Conservation (phyloP, 1,140 invertebrate species). For the Drosophila paulistorum region DNA sequence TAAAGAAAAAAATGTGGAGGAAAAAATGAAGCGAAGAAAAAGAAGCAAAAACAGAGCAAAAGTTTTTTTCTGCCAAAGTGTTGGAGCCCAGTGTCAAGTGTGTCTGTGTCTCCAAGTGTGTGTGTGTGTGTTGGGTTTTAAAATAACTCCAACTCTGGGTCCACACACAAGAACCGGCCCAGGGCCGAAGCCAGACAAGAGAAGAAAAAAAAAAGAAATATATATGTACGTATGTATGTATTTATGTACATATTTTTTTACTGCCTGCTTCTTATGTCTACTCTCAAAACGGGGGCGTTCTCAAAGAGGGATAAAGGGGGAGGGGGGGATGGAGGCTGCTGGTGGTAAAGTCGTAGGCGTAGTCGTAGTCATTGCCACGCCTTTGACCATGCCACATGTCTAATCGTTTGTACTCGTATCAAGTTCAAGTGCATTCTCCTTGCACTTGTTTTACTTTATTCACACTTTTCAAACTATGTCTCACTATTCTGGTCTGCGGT, state of each 20-base stretch:
- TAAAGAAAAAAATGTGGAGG: slow-evolving; percentile 45
- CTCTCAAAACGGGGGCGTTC: slow-evolving; percentile 17
- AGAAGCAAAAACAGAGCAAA: slow-evolving; percentile 42
- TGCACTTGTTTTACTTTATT: slow-evolving; percentile 40
- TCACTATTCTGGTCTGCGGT: slow-evolving; percentile 24
- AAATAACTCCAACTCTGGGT: slow-evolving; percentile 63
- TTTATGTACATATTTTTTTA: not conserved
- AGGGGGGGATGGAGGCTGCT: not conserved
- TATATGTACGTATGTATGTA: slow-evolving; percentile 18
- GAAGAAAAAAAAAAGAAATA: not conserved
- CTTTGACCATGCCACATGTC: slow-evolving; percentile 19
- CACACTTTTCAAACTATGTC: slow-evolving; percentile 14
- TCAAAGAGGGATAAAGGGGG: not conserved
- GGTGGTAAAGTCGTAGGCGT: not conserved
- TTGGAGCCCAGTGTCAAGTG: slow-evolving; percentile 52
- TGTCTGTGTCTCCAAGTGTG: slow-evolving; percentile 26
- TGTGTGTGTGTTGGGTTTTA: slow-evolving; percentile 47
- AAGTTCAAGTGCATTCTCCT: slow-evolving; percentile 64
- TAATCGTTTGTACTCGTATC: slow-evolving; percentile 35
- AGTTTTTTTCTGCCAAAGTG: slow-evolving; percentile 30
- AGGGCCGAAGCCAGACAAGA: slow-evolving; percentile 46
- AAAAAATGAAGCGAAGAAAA: slow-evolving; percentile 47
- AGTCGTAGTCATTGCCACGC: slow-evolving; percentile 9
- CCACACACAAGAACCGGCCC: slow-evolving; percentile 66
- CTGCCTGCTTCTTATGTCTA: slow-evolving; percentile 24